Percentiles rank a stretch among this genome's conserved stretches.
Evolutionary conservation across 2,113 vertebrate species (phyloP).

Genomic region (Rhodinocichla rosea): DNA sequence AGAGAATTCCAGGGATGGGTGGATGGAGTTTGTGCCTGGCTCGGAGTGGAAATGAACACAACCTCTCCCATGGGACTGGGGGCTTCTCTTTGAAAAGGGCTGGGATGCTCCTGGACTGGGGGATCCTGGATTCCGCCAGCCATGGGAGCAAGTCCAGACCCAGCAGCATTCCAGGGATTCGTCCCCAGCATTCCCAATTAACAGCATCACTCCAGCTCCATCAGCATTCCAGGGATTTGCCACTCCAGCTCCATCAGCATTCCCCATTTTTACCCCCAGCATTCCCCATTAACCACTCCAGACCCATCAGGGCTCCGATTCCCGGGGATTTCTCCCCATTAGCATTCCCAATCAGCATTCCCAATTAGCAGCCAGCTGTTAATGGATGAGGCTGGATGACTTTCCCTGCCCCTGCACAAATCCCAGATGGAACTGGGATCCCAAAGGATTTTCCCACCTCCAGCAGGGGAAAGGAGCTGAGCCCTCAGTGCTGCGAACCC

Average conservation of each 20-base stretch:
- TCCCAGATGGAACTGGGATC: neutral
- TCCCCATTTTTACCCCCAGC: neutral
- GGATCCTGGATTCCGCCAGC: neutral
- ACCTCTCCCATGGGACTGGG: too few species aligned
- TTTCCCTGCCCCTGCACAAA: neutral
- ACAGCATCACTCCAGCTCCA: neutral
- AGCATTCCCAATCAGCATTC: neutral
- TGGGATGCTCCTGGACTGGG: neutral
- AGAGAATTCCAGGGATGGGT: too few species aligned
- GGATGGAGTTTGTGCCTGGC: too few species aligned
- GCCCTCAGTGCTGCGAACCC: rapidly evolving
- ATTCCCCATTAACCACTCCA: neutral
- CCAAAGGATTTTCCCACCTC: neutral
- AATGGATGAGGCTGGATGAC: neutral
- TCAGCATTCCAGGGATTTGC: neutral
- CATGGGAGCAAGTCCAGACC: too few species aligned
- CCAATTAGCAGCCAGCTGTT: neutral
- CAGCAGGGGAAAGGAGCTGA: neutral
- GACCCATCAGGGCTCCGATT: neutral
- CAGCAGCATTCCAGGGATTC: neutral
- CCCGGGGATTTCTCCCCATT: rapidly evolving
- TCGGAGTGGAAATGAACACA: neutral
- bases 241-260: neutral
- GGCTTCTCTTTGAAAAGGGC: neutral
- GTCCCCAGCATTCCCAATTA: too few species aligned